Percentiles rank a stretch among this genome's conserved stretches.
Conservation (phyloP, 2,888 invertebrate genomes). For the Spodoptera littoralis region DNA sequence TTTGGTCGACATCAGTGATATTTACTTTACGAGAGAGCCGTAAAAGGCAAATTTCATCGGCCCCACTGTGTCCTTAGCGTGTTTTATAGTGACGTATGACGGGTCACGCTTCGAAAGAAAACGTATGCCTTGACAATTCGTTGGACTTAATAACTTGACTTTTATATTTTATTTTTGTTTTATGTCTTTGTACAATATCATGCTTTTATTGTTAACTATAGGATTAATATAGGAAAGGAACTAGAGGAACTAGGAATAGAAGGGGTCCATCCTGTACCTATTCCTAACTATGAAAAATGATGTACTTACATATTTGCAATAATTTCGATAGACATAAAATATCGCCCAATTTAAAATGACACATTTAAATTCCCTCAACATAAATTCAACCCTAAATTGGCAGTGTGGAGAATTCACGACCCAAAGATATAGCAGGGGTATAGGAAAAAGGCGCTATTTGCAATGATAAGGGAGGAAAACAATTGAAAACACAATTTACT, state of each 20-base stretch:
- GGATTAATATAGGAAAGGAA: too few species aligned
- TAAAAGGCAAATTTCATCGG: slow-evolving; percentile 70
- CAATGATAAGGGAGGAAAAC: slow-evolving; percentile 58
- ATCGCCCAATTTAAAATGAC: not conserved
- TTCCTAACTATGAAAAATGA: not conserved
- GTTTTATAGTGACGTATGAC: slow-evolving; percentile 51
- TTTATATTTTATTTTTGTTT: slow-evolving; percentile 14
- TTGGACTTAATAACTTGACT: slow-evolving; percentile 41
- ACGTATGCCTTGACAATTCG: slow-evolving; percentile 48
- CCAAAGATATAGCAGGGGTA: slow-evolving; percentile 34
- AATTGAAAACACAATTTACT: slow-evolving; percentile 56
- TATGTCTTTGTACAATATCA: not conserved
- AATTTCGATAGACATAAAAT: not conserved
- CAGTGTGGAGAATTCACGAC: slow-evolving; percentile 22
- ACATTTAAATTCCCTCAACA: slow-evolving; percentile 2
- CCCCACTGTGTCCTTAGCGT: slow-evolving; percentile 59
- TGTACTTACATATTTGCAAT: not conserved
- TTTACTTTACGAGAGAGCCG: slow-evolving; percentile 76
- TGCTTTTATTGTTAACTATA: slow-evolving; percentile 13
- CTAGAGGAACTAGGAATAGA: too few species aligned
- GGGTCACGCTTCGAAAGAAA: slow-evolving; percentile 44
- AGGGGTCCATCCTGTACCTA: too few species aligned
- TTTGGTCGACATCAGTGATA: slow-evolving; percentile 71
- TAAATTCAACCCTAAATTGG: slow-evolving; percentile 30
- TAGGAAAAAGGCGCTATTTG: slow-evolving; percentile 45